phyloP scores from a whole-genome alignment of 2,113 vertebrate species.

The Antechinus flavipes region DNA sequence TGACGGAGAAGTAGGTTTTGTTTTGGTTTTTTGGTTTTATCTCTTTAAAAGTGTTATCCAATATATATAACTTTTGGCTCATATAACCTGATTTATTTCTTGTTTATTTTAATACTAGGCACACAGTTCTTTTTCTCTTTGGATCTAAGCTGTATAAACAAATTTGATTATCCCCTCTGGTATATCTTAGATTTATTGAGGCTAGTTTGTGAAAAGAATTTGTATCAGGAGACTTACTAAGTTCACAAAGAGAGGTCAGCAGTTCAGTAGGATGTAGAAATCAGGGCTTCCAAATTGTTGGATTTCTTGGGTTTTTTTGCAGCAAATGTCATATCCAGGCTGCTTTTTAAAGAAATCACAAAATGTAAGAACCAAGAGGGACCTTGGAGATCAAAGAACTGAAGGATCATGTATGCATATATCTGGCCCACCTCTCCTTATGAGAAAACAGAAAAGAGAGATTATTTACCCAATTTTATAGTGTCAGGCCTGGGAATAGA shows the following conservation, averaged over 20 bases:
- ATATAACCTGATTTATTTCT: neutral
- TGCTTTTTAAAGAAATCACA: neutral
- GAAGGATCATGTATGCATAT: neutral
- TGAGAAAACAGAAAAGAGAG: neutral
- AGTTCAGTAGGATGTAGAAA: neutral
- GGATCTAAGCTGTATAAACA: conserved; percentile 29
- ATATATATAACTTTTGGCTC: neutral
- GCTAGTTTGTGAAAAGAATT: neutral
- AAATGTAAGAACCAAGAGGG: neutral
- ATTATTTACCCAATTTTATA: neutral
- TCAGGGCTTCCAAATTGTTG: neutral
- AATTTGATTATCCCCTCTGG: neutral
- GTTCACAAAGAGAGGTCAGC: neutral
- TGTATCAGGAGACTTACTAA: neutral
- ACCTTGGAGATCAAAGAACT: neutral
- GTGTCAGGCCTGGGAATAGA: neutral
- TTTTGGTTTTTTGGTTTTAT: neutral
- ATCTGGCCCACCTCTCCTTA: neutral
- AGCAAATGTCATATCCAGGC: neutral
- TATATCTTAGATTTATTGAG: neutral
- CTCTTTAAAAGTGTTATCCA: neutral
- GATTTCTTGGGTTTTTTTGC: neutral
- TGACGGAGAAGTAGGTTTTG: neutral
- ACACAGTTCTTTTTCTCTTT: conserved; percentile 34
- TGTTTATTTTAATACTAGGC: conserved; percentile 46